Base-by-base conservation (phyloP, 2,113 vertebrate species). In the Corythornis madagascariensis region DNA sequence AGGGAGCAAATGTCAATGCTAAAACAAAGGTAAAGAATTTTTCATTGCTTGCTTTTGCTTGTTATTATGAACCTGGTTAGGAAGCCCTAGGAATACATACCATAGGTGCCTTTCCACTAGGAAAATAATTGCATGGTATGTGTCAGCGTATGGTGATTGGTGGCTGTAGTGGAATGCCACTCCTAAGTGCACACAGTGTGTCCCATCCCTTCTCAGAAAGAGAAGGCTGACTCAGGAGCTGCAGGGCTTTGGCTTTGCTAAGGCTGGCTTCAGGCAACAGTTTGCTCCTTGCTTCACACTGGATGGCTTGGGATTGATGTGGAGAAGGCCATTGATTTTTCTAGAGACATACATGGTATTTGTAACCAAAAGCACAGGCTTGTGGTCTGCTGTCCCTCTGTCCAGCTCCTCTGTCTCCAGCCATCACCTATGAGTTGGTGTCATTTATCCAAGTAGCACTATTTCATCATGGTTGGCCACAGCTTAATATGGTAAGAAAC, bases 1-100 rank as follows among this genome's bases (percentile, higher is more conserved):
- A 99, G 47, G 99, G 99, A 75, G 99, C 99, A 67, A 98, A 98
- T 43, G 98, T 99, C 90, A 99, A 98, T 17, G 98, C 98, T 83
- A 99, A 99, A 97, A 99, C 99, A 84, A 99, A 99, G 98, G 99
- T 99, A 98, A 97, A 90, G 67, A 57, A 60, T 85, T 81, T 48
- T 73, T 53, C 20, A 4, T 92, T 88, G 65, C 63, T 90, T 84
- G 42, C 13, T 94, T 64, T 61, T 78, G 43, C 38, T 71, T 72
- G 64, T 89, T 67, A 8, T 13, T 64, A 29, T 42, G 45, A 59
- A 66, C 5, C 38, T 22, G 59, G 52, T 64, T 83, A 56, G n/a
- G 5, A 9, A n/a, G 22, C 31, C 6, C 28, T 70, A 13, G 3
- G 1, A 61, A 86, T 56, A 13, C 42, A 0, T 24, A 57, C 26